Evolutionary conservation across 2,797 vertebrate genomes (phyloP), one percentile per base, ranked within the genome.

Genomic region (Coregonus suidteri): DNA sequence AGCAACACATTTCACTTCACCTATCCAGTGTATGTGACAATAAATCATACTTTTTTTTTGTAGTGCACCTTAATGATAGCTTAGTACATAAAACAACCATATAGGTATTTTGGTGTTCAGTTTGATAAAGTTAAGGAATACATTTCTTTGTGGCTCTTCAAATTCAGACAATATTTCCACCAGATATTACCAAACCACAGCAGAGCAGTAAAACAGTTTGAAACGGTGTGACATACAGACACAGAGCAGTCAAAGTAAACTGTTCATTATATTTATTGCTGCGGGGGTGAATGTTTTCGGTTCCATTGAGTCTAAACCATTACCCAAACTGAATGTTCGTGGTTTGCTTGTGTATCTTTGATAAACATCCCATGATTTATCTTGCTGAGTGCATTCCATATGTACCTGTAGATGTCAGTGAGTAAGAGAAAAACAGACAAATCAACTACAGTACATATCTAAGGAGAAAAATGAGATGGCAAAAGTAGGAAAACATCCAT

Each of bases 401-500:
- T 35, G 3, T 18, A 68, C 31, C 66, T 68, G 15, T 30, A 34
- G 31, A 68, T 30, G 37, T 59, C 53, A 51, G 52, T 20, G 9
- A 64, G n/a, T 35, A 35, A 16, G 4, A 25, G 13, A 52, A 77
- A 81, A 86, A 82, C 75, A 86, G 80, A 91, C 83, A 86, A 88
- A 90, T 91, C 88, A 91, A 86, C 70, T 79, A 77, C 74, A 81
- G 84, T 82, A 88, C 86, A 89, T 75, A 90, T 90, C 88, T 87
- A 83, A 88, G 75, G 51, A 71, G 80, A 87, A 81, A 91, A 85
- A 90, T 88, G 91, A 88, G 83, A 89, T 83, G 90, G 88, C 89
- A 93, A 91, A 92, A 91, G 92, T 93, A 93, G 94, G 86, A 91
- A 93, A 95, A 95, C 94, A 93, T 94, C 92, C 90, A 93, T 97